phyloP scores from a whole-genome alignment of 2,888 invertebrate species.

The Entomobrya multifasciata region DNA sequence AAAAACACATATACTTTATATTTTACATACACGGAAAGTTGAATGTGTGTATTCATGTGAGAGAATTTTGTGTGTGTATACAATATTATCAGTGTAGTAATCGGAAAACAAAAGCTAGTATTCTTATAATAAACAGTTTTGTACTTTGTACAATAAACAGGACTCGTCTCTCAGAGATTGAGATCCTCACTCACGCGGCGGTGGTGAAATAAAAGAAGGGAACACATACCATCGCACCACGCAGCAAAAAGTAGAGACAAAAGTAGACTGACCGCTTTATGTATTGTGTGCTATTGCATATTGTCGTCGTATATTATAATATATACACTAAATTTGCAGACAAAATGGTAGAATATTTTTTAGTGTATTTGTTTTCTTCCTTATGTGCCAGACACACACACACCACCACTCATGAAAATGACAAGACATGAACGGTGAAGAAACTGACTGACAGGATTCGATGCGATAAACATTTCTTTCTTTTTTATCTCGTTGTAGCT shows the following conservation, averaged over 20 bases:
- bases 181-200: too few species aligned
- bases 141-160: not conserved
- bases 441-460: conserved; percentile 26
- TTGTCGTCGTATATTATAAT: too few species aligned
- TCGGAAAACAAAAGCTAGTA: not conserved
- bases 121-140: not conserved
- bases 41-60: not conserved
- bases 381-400: conserved; percentile 10
- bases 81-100: not conserved
- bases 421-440: conserved; percentile 30
- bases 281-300: too few species aligned
- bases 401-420: conserved; percentile 30
- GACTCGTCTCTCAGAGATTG: too few species aligned
- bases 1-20: not conserved
- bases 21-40: too few species aligned
- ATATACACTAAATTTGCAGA: too few species aligned
- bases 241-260: not conserved
- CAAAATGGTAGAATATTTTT: not conserved
- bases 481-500: too few species aligned
- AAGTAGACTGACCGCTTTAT: conserved; percentile 11
- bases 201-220: too few species aligned
- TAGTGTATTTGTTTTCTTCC: conserved; percentile 5
- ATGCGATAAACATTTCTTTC: not conserved
- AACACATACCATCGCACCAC: too few species aligned
- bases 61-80: not conserved